These are phyloP conservation scores for Pipistrellus pygmaeus DNA, from an alignment of 2,797 vertebrate genomes.

Conservation along the genomic window DNA sequence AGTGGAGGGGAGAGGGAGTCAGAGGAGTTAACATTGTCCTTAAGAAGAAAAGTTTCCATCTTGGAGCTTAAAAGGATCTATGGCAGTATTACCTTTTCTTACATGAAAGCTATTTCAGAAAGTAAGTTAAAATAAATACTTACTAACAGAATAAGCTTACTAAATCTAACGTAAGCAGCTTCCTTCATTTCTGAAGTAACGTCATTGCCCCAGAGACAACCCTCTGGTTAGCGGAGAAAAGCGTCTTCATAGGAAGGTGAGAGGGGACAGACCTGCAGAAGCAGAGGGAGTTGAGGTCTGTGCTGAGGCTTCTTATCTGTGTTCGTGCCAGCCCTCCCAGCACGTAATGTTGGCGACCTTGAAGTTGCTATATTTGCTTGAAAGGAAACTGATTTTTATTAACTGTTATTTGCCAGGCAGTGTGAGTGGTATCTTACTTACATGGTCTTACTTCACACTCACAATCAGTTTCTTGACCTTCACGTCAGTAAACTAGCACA, in stretches of 20 bases:
- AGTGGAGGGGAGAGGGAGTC: neutral
- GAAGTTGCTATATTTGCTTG: neutral
- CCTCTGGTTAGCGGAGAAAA: neutral
- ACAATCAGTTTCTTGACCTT: neutral
- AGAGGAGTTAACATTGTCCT: neutral
- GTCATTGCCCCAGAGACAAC: neutral
- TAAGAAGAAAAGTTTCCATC: neutral
- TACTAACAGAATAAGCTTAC: slow-evolving; percentile 29
- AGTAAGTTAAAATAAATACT: slow-evolving; percentile 29
- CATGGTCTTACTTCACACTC: neutral
- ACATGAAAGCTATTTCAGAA: slow-evolving; percentile 21
- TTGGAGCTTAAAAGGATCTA: neutral
- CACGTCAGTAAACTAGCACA: neutral
- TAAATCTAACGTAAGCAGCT: neutral
- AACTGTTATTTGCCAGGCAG: neutral
- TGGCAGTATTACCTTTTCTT: slow-evolving; percentile 30
- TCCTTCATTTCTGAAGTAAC: neutral
- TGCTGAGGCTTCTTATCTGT: neutral
- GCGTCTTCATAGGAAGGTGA: neutral
- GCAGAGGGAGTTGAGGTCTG: neutral
- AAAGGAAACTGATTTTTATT: neutral
- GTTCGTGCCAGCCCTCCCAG: neutral
- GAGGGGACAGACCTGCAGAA: neutral
- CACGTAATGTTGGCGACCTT: neutral
- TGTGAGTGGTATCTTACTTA: slow-evolving; percentile 21